Evolutionary conservation across 2,113 vertebrate species (phyloP).

Genomic region (Vidua chalybeata): DNA sequence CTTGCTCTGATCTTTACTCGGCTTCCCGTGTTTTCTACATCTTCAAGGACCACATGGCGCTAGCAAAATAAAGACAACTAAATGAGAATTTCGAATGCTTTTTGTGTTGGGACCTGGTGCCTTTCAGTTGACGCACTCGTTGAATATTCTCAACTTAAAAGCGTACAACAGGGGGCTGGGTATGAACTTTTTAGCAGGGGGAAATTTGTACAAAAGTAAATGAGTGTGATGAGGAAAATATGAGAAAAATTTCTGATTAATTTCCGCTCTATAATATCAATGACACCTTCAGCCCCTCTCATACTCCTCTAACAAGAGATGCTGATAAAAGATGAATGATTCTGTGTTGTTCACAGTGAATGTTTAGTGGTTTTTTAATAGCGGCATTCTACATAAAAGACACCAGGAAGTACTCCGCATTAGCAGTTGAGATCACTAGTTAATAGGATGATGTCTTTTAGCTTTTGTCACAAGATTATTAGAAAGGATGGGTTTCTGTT

Average conservation of each 20-base stretch:
- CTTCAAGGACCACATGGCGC: constrained; percentile 99
- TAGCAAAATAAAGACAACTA: constrained; percentile 99
- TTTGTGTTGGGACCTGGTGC: constrained; percentile 90
- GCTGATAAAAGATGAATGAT: constrained; percentile 95
- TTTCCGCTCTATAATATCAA: constrained; percentile 94
- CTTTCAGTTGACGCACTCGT: constrained; percentile 92
- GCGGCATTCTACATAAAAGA: constrained; percentile 89
- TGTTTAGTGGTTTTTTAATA: constrained; percentile 93
- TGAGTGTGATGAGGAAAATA: constrained; percentile 86
- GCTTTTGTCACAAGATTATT: constrained; percentile 99
- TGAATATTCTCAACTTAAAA: constrained; percentile 88
- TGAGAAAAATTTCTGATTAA: constrained; percentile 90
- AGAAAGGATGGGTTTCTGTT: constrained; percentile 93
- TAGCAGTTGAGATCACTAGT: constrained; percentile 98
- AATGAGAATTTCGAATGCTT: constrained; percentile 99
- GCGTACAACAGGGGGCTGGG: constrained; percentile 88
- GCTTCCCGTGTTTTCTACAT: constrained; percentile 99
- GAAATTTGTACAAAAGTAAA: constrained; percentile 86
- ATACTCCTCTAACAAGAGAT: constrained; percentile 88
- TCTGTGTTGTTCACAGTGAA: constrained; percentile 86
- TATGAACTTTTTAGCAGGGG: constrained; percentile 84
- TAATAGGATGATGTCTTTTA: constrained; percentile 99
- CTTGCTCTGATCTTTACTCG: constrained; percentile 97
- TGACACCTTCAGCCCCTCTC: constrained; percentile 93
- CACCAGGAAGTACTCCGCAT: constrained; percentile 94